Evolutionary conservation across 2,113 vertebrate genomes (phyloP).

Genomic region (Strix uralensis): DNA sequence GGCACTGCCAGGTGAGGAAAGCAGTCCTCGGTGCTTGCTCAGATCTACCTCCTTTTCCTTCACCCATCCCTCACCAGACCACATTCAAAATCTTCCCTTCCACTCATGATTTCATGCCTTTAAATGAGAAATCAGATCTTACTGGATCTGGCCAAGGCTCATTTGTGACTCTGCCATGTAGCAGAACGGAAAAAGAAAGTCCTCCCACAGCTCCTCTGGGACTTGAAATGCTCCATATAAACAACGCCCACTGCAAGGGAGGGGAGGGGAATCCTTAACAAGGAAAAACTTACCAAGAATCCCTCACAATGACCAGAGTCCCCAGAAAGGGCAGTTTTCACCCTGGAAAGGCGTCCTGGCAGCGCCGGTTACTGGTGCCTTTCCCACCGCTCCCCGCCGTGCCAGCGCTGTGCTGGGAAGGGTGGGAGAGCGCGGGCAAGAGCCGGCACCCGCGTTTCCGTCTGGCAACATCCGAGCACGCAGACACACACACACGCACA

Average conservation of each 20-base stretch:
- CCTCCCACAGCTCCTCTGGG: conserved; percentile 69
- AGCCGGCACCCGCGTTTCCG: neutral
- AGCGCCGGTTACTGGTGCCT: rapidly evolving
- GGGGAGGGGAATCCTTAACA: conserved; percentile 60
- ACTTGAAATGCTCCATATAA: conserved; percentile 69
- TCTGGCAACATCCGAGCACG: neutral
- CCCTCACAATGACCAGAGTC: conserved; percentile 33
- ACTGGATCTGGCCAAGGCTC: conserved; percentile 49
- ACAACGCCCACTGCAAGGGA: conserved; percentile 69
- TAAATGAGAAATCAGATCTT: conserved; percentile 55
- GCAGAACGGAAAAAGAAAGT: conserved; percentile 64
- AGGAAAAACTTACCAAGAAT: conserved; percentile 58
- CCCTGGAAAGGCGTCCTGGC: neutral
- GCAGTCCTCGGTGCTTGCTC: neutral
- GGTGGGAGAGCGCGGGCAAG: neutral
- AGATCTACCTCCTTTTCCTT: neutral
- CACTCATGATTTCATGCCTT: neutral
- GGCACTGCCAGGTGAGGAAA: neutral
- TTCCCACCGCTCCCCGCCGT: neutral
- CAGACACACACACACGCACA: neutral
- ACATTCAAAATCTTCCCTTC: neutral
- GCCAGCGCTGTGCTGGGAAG: neutral
- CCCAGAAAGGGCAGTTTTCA: neutral
- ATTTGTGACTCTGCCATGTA: conserved; percentile 65
- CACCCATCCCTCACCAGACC: neutral